These are phyloP conservation scores for Equus quagga DNA, from an alignment of 2,113 vertebrate genomes.

Conservation along the genomic window DNA sequence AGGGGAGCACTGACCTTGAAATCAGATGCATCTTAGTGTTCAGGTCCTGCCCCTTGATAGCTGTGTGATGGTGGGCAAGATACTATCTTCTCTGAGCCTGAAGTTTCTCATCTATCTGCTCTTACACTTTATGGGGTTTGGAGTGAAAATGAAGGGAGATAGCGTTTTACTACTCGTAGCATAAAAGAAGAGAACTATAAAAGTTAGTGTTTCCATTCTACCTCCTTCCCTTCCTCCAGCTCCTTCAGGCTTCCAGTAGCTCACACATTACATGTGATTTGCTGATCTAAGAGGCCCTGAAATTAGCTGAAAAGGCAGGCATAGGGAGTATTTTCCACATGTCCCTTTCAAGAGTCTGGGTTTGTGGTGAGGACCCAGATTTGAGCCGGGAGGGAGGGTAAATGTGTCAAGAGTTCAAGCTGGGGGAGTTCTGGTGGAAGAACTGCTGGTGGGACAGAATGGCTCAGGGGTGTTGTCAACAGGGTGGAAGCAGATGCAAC, in stretches of 20 bases:
- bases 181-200: background rate
- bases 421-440: background rate
- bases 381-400: background rate
- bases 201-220: background rate
- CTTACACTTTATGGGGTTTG: background rate
- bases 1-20: background rate
- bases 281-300: background rate
- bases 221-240: background rate
- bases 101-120: background rate
- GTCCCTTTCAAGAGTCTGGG: background rate
- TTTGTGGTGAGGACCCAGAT: background rate
- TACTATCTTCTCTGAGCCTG: background rate
- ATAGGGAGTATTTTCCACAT: fast-evolving
- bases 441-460: fast-evolving
- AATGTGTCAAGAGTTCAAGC: background rate
- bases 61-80: background rate
- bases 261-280: background rate
- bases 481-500: background rate
- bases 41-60: no score
- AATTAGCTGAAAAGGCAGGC: background rate
- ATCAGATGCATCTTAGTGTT: background rate
- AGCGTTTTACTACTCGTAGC: background rate
- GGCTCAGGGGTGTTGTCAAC: background rate
- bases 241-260: background rate
- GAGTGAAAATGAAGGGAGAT: background rate